Evolutionary conservation across 1,140 invertebrate genomes (phyloP), one percentile per base, ranked within the genome.

Genomic region (Helicoverpa armigera): DNA sequence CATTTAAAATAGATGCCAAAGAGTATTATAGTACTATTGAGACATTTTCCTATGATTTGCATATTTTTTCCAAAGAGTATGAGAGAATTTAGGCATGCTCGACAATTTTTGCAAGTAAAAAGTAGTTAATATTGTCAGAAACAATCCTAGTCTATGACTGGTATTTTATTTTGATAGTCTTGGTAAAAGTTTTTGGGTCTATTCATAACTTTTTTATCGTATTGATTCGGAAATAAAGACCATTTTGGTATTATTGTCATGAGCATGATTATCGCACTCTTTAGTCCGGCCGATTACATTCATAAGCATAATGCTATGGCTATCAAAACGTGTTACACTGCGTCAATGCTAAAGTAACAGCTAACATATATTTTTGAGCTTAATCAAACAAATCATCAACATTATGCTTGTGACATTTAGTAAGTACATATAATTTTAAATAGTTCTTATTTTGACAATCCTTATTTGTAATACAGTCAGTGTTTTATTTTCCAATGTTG

Each of bases 401-500:
- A 76, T 78, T 79, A 70, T 79, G 76, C 53, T 56, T 79, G 50
- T 79, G 76, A 69, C 58, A 14, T 70, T 56, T 69, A 78, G 76
- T 56, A 77, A 67, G 61, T 79, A 70, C 16, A 58, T 70, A 63
- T 72, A 67, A 31, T 77, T 76, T 51, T 63, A 67, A 35, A 18
- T 79, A 79, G 63, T 56, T 67, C 48, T 56, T 79, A 58, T 79
- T 79, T 79, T 70, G 31, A 69, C 13, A 54, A 12, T 58, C 63
- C 76, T 79, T 79, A 56, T 70, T 70, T 61, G 73, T 75, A 75
- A 75, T 61, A 77, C 43, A 53, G 61, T 77, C 75, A 51, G 43
- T 75, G 73, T 77, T 77, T 77, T 77, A 77, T 79, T 79, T 79
- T 79, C 51, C 48, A 69, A 79, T 79, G 63, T 79, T 79, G 63